Evolutionary conservation across 2,797 vertebrate genomes (phyloP).

Genomic region (Myioborus melanocephalus): DNA sequence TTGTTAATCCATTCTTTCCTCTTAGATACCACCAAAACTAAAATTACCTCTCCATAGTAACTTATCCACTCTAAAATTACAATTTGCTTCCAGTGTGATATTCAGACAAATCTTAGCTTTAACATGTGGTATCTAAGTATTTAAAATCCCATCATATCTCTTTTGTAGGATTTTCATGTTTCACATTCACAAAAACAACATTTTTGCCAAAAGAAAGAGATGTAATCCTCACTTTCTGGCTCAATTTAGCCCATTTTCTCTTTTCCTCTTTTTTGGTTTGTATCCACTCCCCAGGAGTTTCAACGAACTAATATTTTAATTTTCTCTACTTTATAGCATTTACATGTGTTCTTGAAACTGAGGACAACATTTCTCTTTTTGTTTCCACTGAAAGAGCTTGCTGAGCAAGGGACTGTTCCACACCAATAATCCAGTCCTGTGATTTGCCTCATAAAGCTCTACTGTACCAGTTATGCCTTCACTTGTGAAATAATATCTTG

Average conservation of each 20-base stretch:
- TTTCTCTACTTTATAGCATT: not conserved
- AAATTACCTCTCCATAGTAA: not conserved
- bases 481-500: not conserved
- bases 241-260: not conserved
- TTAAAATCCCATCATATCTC: not conserved
- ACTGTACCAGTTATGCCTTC: fast-evolving
- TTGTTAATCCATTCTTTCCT: not conserved
- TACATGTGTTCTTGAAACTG: not conserved
- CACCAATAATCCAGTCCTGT: not conserved
- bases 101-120: not conserved
- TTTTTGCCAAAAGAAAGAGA: not conserved
- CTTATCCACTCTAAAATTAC: not conserved
- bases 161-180: not conserved
- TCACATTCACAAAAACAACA: not conserved
- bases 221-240: not conserved
- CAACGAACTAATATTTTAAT: fast-evolving
- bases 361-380: not conserved
- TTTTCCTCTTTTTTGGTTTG: not conserved
- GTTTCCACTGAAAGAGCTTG: not conserved
- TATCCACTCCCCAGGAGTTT: not conserved
- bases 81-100: not conserved
- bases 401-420: not conserved
- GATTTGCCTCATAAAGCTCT: not conserved
- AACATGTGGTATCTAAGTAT: fast-evolving
- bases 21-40: not conserved